These are phyloP conservation scores for Toxotes chatareus DNA, from an alignment of 2,113 vertebrate genomes.

Conservation along the genomic window DNA sequence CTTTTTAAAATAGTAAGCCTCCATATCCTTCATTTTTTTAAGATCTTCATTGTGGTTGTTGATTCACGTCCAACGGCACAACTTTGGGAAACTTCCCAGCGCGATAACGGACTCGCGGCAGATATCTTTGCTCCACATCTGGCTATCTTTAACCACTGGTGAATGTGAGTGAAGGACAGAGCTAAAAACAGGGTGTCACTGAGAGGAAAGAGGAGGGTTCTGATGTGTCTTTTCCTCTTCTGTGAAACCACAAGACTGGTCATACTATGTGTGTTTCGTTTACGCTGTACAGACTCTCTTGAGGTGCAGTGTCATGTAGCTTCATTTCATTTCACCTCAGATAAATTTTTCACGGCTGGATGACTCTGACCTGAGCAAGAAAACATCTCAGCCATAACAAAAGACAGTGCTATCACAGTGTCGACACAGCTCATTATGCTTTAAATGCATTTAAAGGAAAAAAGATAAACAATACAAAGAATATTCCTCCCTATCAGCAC, in stretches of 20 bases:
- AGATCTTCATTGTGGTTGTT: background rate
- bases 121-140: slow-evolving; percentile 42
- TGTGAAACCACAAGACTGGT: slow-evolving; percentile 43
- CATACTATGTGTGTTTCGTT: slow-evolving; percentile 6
- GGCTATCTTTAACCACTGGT: slow-evolving; percentile 56
- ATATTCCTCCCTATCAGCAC: background rate
- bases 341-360: background rate
- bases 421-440: too few relatives aligned
- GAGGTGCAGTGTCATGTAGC: background rate
- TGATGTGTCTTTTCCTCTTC: slow-evolving; percentile 56
- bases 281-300: background rate
- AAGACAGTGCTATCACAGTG: too few relatives aligned
- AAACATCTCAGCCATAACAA: too few relatives aligned
- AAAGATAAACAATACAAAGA: background rate
- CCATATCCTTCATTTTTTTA: background rate
- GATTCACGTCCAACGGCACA: slow-evolving; percentile 8
- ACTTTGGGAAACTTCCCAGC: slow-evolving; percentile 14
- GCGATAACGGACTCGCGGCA: slow-evolving; percentile 32
- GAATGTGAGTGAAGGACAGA: slow-evolving; percentile 30
- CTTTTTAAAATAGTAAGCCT: background rate
- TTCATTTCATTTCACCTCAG: slow-evolving; percentile 18
- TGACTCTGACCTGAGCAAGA: background rate
- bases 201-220: slow-evolving; percentile 62
- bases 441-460: background rate
- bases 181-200: slow-evolving; percentile 47